Percentiles rank a stretch among this genome's conserved stretches.
These are phyloP conservation scores for Connochaetes taurinus DNA, from an alignment of 2,113 vertebrate genomes.

Conservation along the genomic window DNA sequence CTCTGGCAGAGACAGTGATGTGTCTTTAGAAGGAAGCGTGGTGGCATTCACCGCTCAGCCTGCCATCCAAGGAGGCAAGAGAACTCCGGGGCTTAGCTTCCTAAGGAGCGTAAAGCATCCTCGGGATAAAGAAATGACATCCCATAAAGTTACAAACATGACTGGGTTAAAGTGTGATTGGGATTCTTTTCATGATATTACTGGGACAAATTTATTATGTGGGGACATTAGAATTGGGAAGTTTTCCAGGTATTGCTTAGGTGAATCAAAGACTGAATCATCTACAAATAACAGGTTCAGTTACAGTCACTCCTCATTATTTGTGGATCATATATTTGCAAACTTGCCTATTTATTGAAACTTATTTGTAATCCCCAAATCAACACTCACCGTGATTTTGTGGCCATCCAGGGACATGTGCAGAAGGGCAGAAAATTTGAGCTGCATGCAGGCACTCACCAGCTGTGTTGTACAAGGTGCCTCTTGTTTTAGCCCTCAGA, in stretches of 20 bases:
- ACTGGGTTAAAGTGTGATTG: not conserved
- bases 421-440: not conserved
- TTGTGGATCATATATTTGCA: not conserved
- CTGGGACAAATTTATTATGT: not conserved
- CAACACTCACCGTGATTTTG: accelerated
- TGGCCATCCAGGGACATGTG: too few relatives aligned
- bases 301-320: not conserved
- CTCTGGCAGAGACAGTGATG: not conserved
- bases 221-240: not conserved
- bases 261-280: not conserved
- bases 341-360: not conserved
- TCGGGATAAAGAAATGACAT: not conserved
- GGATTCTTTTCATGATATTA: too few relatives aligned
- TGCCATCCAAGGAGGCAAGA: not conserved
- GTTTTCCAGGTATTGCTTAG: not conserved
- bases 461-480: not conserved
- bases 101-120: not conserved
- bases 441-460: too few relatives aligned
- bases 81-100: not conserved
- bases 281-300: not conserved
- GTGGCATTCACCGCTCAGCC: not conserved
- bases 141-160: not conserved
- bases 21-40: not conserved
- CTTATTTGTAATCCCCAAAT: not conserved
- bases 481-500: not conserved